Evolutionary conservation across 1,140 invertebrate genomes (phyloP).

Genomic region (Halotydeus destructor): DNA sequence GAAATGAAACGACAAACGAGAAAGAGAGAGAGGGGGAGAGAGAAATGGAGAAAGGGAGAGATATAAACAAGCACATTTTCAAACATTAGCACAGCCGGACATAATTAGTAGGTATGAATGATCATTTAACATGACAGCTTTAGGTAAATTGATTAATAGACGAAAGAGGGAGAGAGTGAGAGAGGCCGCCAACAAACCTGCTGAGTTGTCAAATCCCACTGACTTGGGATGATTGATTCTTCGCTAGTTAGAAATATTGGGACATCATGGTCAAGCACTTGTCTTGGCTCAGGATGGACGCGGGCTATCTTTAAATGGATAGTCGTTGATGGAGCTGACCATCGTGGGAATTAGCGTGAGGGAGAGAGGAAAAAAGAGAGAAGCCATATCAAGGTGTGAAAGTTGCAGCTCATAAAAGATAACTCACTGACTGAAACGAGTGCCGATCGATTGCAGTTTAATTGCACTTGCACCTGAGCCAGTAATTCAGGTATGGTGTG

Average conservation of each 20-base stretch:
- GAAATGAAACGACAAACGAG: constrained; percentile 13
- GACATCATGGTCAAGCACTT: constrained; percentile 70
- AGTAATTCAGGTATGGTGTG: constrained; percentile 45
- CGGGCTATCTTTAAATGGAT: constrained; percentile 28
- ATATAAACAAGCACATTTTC: too few relatives aligned
- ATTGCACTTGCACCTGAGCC: constrained; percentile 46
- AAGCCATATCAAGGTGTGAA: too few relatives aligned
- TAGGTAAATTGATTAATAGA: neutral
- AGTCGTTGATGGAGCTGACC: constrained; percentile 26
- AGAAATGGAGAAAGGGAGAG: too few relatives aligned
- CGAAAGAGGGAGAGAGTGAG: neutral
- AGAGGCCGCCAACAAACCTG: constrained; percentile 24
- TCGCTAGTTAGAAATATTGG: constrained; percentile 44
- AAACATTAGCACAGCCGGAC: too few relatives aligned
- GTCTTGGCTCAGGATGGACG: constrained; percentile 34
- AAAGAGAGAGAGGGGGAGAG: too few relatives aligned
- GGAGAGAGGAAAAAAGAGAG: too few relatives aligned
- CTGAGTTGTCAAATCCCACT: constrained; percentile 83
- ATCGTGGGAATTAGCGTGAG: too few relatives aligned
- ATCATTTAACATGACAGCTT: too few relatives aligned
- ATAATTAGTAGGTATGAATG: too few relatives aligned
- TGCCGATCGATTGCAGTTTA: constrained; percentile 47
- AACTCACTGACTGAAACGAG: constrained; percentile 30
- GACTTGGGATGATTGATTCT: constrained; percentile 36
- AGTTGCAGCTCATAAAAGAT: constrained; percentile 17